phyloP scores from a whole-genome alignment of 2,888 invertebrate genomes.

The Drosophila nr. fundita region DNA sequence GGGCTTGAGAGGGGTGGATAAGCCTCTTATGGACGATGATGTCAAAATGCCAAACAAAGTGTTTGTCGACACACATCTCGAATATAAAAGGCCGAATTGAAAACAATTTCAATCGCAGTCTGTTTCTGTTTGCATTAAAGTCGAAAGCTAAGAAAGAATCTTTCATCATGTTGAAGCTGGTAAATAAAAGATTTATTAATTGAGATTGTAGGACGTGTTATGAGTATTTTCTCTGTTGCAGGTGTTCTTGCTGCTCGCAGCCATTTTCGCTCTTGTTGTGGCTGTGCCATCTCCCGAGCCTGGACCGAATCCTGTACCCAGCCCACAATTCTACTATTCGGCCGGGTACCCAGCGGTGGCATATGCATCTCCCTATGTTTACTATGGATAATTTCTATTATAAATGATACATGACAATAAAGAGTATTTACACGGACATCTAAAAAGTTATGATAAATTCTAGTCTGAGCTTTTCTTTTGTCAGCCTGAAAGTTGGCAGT shows the following conservation, averaged over 20 bases:
- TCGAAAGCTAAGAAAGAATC: slow-evolving; percentile 18
- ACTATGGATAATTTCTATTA: slow-evolving; percentile 61
- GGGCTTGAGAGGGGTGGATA: slow-evolving; percentile 11
- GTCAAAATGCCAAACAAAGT: slow-evolving; percentile 29
- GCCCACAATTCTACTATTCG: slow-evolving; percentile 70
- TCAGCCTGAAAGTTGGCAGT: neutral
- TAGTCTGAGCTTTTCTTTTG: neutral
- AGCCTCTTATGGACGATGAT: slow-evolving; percentile 47
- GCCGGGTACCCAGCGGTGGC: slow-evolving; percentile 61
- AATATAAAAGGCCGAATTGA: slow-evolving; percentile 57
- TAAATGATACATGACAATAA: slow-evolving; percentile 25
- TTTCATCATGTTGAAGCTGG: slow-evolving; percentile 63
- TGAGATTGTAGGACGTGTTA: too few species aligned
- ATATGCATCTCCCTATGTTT: slow-evolving; percentile 72
- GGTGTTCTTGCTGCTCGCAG: slow-evolving; percentile 61
- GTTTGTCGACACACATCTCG: slow-evolving; percentile 20
- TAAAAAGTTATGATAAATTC: neutral
- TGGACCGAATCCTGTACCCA: slow-evolving; percentile 67
- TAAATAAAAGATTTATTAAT: slow-evolving; percentile 24
- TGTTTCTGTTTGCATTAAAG: slow-evolving; percentile 40
- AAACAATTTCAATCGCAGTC: slow-evolving; percentile 51
- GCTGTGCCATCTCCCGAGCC: slow-evolving; percentile 65
- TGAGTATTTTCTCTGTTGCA: slow-evolving; percentile 9
- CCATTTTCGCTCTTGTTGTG: slow-evolving; percentile 54
- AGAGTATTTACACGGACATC: slow-evolving; percentile 2